Percentiles rank a stretch among this genome's conserved stretches.
phyloP scores from a whole-genome alignment of 2,797 vertebrate species.

The Amazonetta brasiliensis region DNA sequence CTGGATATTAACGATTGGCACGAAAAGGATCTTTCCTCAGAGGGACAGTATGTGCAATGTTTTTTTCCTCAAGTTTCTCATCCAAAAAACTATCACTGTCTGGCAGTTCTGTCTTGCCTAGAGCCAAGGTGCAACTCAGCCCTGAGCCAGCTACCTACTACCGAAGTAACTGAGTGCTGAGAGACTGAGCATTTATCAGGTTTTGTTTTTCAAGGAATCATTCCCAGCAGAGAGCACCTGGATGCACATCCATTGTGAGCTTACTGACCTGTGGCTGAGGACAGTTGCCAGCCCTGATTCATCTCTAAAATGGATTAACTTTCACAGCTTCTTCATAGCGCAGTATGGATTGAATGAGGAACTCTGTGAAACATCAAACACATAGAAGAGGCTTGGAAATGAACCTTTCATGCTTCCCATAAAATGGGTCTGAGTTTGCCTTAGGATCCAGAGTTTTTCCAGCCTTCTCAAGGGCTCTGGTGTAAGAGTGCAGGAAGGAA shows the following conservation, averaged over 20 bases:
- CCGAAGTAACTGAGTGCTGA: neutral
- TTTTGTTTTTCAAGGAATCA: neutral
- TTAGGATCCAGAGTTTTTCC: neutral
- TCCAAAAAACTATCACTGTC: neutral
- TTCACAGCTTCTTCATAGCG: constrained; percentile 2
- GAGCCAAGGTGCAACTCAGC: neutral
- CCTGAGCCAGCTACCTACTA: neutral
- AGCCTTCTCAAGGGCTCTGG: neutral
- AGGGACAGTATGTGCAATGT: neutral
- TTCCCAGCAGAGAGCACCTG: neutral
- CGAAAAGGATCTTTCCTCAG: neutral
- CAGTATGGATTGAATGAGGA: neutral
- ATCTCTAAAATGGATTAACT: constrained; percentile 26
- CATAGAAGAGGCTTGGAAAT: neutral
- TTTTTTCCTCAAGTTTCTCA: neutral
- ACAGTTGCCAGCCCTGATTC: neutral
- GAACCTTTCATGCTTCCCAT: neutral
- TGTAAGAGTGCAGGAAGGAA: neutral
- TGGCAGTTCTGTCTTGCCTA: constrained; percentile 27
- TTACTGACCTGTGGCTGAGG: constrained; percentile 17
- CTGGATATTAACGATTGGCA: neutral
- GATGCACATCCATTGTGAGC: neutral
- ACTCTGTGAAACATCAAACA: neutral
- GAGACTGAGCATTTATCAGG: neutral
- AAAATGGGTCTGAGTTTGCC: neutral